phyloP scores from a whole-genome alignment of 2,113 vertebrate genomes.

The Syrrhaptes paradoxus region DNA sequence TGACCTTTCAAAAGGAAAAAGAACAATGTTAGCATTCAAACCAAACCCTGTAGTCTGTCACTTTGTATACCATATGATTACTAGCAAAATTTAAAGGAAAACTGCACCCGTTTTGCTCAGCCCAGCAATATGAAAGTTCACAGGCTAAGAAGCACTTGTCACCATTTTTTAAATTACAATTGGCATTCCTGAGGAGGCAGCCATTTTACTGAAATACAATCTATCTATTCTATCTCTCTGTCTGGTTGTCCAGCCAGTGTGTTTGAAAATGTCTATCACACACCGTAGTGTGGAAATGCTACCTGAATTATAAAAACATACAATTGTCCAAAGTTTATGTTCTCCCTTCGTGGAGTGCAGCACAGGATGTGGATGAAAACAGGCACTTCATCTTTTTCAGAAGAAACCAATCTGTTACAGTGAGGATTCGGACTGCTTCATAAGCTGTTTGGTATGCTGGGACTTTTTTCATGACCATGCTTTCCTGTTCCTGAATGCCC shows the following conservation, averaged over 20 bases:
- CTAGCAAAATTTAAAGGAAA: slow-evolving; percentile 62
- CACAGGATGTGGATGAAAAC: background rate
- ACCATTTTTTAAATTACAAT: slow-evolving; percentile 53
- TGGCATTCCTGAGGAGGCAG: slow-evolving; percentile 29
- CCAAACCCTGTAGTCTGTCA: slow-evolving; percentile 69
- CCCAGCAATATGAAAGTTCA: slow-evolving; percentile 51
- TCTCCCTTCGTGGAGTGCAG: rapidly evolving
- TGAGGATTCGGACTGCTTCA: background rate
- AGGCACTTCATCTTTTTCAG: rapidly evolving
- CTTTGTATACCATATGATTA: slow-evolving; percentile 62
- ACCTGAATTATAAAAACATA: background rate
- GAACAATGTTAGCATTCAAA: slow-evolving; percentile 74
- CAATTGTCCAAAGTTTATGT: background rate
- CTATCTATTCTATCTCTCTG: background rate
- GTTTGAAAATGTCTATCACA: background rate
- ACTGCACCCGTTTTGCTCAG: slow-evolving; percentile 41
- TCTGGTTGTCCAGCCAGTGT: background rate
- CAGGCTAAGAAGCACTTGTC: slow-evolving; percentile 65
- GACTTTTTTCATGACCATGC: background rate
- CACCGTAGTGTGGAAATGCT: background rate
- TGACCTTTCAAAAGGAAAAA: slow-evolving; percentile 71
- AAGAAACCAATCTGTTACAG: background rate
- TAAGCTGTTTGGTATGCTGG: background rate
- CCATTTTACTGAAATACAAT: slow-evolving; percentile 58
- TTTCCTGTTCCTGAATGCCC: background rate